phyloP scores from a whole-genome alignment of 2,797 vertebrate species.

The Acanthurus tractus region DNA sequence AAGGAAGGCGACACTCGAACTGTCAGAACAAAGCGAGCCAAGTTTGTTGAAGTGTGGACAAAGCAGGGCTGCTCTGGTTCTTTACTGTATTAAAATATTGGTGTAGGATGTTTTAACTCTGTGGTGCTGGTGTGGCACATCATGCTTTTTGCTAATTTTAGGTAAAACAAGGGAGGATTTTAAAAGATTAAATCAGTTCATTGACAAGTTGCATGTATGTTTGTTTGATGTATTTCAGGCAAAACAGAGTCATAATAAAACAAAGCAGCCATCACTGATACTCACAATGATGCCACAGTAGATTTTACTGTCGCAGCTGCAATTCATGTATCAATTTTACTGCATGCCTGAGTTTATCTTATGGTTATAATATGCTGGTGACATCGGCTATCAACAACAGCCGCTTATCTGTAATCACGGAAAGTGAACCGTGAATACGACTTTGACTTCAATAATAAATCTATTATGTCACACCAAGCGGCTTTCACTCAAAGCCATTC shows the following conservation, averaged over 20 bases:
- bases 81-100: background rate
- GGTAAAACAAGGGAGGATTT: background rate
- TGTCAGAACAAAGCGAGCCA: constrained; percentile 15
- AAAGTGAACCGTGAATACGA: background rate
- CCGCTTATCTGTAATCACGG: background rate
- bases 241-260: no score
- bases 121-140: background rate
- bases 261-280: background rate
- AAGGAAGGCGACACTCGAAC: background rate
- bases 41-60: background rate
- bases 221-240: background rate
- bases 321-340: background rate
- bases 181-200: no score
- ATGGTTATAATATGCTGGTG: constrained; percentile 4
- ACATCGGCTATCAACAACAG: background rate
- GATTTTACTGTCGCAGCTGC: background rate
- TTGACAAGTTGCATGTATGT: background rate
- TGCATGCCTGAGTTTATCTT: background rate
- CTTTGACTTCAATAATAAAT: background rate
- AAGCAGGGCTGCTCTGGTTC: background rate
- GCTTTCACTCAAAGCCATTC: background rate
- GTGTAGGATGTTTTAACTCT: no score
- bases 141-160: background rate
- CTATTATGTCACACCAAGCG: background rate
- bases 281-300: background rate